Evolutionary conservation across 2,888 invertebrate species (phyloP).

Genomic region (Pandemis heparana): DNA sequence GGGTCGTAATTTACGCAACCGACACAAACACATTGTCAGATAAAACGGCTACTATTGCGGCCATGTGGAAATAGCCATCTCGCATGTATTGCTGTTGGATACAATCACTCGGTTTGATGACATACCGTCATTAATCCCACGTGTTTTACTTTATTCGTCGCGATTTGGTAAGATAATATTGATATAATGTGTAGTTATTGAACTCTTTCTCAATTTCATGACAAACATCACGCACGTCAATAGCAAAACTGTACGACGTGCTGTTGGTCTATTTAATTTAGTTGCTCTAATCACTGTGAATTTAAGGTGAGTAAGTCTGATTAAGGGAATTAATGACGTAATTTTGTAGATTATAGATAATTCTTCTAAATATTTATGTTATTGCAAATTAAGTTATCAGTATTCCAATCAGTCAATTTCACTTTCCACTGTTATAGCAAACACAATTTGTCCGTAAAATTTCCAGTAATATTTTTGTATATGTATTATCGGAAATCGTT

Average conservation of each 20-base stretch:
- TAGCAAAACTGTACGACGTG: not conserved
- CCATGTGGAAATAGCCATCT: conserved; percentile 51
- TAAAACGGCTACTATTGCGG: conserved; percentile 56
- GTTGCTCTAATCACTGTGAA: not conserved
- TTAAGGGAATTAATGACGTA: not conserved
- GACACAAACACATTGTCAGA: conserved; percentile 50
- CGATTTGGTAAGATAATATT: not conserved
- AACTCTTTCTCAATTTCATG: not conserved
- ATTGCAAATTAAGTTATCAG: not conserved
- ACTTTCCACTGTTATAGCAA: not conserved
- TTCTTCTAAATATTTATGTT: not conserved
- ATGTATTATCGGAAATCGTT: too few species aligned
- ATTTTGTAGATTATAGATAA: not conserved
- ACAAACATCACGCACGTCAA: not conserved
- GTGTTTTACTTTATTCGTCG: not conserved
- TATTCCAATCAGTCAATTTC: not conserved
- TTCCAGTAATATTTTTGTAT: too few species aligned
- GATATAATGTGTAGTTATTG: not conserved
- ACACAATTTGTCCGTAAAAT: too few species aligned
- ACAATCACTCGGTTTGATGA: conserved; percentile 44
- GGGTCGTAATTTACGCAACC: conserved; percentile 59
- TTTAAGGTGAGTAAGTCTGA: too few species aligned
- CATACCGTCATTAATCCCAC: conserved; percentile 3
- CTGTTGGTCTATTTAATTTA: not conserved
- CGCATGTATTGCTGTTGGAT: conserved; percentile 52